Base-by-base conservation (phyloP, 2,888 invertebrate species). In the Monopis laevigella region DNA sequence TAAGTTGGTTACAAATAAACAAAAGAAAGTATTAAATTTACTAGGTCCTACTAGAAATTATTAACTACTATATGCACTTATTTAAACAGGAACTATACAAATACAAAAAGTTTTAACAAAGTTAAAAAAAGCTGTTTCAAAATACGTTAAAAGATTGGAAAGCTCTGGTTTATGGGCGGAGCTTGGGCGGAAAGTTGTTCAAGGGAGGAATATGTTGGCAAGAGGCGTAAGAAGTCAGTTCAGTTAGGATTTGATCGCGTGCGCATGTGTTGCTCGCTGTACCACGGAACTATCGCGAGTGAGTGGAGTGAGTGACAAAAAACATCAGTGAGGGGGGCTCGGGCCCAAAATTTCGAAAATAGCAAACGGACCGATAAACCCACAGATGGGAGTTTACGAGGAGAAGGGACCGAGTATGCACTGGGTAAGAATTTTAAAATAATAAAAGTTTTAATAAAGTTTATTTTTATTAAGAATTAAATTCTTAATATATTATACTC, bases 361-460 rank as follows among this genome's bases (percentile, higher is more conserved):
- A 70, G 62, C 68, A 70, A 72, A 73, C 77, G 69, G 69, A 67
- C 77, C 69, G 66, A 77, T 77, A 74, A 68, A 82, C 68, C 83
- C 83, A 87, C 91, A 90, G 90, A 92, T 92, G 92, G 92, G 92
- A 90, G 91, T 92, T 84, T 92, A 89, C 88, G 90, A 90, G 86
- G 90, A 90, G 84, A 84, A 86, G 83, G 87, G 88, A 86, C 89
- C 88, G 88, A 92, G 87, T 85, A 88, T 92, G 92, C 92, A 92
- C 88, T 92, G 92, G 92, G 92, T 92, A 82, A 87, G 88, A 70
- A n/a, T n/a, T n/a, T n/a, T n/a, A n/a, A n/a, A n/a, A n/a, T n/a
- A n/a, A n/a, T n/a, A n/a, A n/a, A n/a, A n/a, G n/a, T n/a, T n/a
- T n/a, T n/a, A n/a, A n/a, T 6, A 12, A 13, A 13, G 6, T 34